phyloP scores from a whole-genome alignment of 35 echinoderm and acorn worm species.

The Holothuria glaberrima region DNA sequence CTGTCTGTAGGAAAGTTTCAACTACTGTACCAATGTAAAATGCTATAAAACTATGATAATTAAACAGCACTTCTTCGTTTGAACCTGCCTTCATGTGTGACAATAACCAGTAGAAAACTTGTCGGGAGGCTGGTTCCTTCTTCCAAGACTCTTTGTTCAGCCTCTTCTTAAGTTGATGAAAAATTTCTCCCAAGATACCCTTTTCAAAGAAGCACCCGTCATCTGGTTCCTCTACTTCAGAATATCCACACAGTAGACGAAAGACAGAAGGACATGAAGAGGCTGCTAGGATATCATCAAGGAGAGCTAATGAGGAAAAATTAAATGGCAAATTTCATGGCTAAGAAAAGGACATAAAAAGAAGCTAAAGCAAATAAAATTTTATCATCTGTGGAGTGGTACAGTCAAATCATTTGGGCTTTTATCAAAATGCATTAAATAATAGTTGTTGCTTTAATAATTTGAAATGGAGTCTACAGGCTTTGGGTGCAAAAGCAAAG shows the following conservation, averaged over 20 bases:
- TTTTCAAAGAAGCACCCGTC: conserved; percentile 8
- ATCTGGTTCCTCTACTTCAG: conserved; percentile 16
- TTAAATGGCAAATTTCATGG: neutral
- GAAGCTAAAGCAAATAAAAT: neutral
- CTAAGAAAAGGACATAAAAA: neutral
- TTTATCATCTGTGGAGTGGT: too few species aligned
- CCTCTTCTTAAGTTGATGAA: conserved; percentile 59
- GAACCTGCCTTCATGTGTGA: conserved; percentile 62
- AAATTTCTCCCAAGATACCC: conserved; percentile 50
- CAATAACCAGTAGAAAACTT: conserved; percentile 76
- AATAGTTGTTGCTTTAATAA: too few species aligned
- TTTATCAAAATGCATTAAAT: too few species aligned
- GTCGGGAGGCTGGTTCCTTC: conserved; percentile 63
- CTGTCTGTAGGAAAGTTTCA: too few species aligned
- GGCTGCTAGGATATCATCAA: conserved; percentile 27
- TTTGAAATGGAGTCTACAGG: too few species aligned
- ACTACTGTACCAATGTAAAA: too few species aligned
- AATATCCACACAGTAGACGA: conserved; percentile 42
- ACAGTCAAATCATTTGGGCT: too few species aligned
- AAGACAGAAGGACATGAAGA: conserved; percentile 46
- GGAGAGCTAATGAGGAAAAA: conserved; percentile 24
- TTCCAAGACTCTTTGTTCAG: conserved; percentile 75
- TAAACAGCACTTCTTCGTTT: neutral
- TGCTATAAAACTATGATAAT: too few species aligned
- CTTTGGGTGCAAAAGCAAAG: too few species aligned